Evolutionary conservation across 2,888 invertebrate genomes (phyloP).

Genomic region (Dexiosoma caninum): DNA sequence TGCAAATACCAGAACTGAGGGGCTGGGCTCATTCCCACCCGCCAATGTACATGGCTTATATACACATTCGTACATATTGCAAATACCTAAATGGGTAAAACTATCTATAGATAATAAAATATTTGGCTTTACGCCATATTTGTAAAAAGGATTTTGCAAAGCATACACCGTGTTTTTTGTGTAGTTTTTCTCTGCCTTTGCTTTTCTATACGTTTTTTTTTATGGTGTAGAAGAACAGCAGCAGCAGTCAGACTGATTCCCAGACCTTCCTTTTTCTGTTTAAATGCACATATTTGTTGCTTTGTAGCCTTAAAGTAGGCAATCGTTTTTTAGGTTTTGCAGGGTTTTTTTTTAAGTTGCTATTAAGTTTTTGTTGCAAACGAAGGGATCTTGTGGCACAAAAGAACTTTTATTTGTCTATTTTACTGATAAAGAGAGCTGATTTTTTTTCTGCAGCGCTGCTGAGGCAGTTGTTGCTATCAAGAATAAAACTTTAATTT

Average conservation of each 20-base stretch:
- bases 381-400: neutral
- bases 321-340: slow-evolving; percentile 40
- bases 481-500: slow-evolving; percentile 43
- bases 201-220: neutral
- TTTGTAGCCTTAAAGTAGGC: slow-evolving; percentile 59
- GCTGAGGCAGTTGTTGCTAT: slow-evolving; percentile 18
- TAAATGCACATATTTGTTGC: neutral
- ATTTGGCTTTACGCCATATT: slow-evolving; percentile 59
- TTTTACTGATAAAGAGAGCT: slow-evolving; percentile 13
- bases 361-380: neutral
- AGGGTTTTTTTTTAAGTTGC: neutral
- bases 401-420: neutral
- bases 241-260: neutral
- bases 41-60: neutral
- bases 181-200: too few species aligned
- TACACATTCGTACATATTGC: neutral
- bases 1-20: neutral
- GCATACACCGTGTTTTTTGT: neutral
- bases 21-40: neutral
- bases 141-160: slow-evolving; percentile 53
- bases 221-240: neutral
- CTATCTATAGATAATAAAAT: slow-evolving; percentile 51
- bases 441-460: neutral
- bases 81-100: slow-evolving; percentile 12
- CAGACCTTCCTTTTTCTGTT: neutral